Evolutionary conservation across 1,140 invertebrate genomes (phyloP).

Genomic region (Formica selysi): DNA sequence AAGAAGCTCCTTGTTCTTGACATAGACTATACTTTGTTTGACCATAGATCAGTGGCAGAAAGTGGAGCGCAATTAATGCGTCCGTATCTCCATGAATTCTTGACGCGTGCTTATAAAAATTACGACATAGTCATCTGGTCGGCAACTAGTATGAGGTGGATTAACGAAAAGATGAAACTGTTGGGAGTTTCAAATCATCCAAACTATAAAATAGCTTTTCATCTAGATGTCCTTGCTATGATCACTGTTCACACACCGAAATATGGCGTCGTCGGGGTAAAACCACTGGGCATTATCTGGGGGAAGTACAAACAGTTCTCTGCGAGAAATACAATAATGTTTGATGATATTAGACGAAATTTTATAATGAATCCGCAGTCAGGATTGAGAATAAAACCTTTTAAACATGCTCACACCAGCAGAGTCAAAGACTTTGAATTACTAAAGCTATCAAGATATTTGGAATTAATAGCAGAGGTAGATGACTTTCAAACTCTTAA

Average conservation of each 20-base stretch:
- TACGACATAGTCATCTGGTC: constrained; percentile 98
- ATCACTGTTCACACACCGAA: constrained; percentile 96
- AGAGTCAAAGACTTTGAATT: constrained; percentile 94
- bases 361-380: constrained; percentile 99
- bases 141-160: constrained; percentile 99
- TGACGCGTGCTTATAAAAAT: constrained; percentile 95
- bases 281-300: constrained; percentile 98
- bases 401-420: constrained; percentile 96
- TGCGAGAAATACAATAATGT: constrained; percentile 98
- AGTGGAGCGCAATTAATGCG: constrained; percentile 96
- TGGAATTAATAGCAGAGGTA: constrained; percentile 93
- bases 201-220: constrained; percentile 97
- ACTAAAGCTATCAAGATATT: constrained; percentile 93
- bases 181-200: constrained; percentile 94
- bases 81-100: constrained; percentile 97
- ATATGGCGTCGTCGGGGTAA: constrained; percentile 97
- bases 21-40: constrained; percentile 99
- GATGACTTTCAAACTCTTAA: constrained; percentile 95
- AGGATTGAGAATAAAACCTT: constrained; percentile 96
- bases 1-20: constrained; percentile 97
- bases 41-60: constrained; percentile 96
- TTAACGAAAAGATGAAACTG: constrained; percentile 98
- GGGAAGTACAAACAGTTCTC: constrained; percentile 96
- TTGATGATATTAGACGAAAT: constrained; percentile 98
- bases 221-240: constrained; percentile 97